These are phyloP conservation scores for Lochmaea crataegi DNA, from an alignment of 2,888 invertebrate species.

Conservation along the genomic window DNA sequence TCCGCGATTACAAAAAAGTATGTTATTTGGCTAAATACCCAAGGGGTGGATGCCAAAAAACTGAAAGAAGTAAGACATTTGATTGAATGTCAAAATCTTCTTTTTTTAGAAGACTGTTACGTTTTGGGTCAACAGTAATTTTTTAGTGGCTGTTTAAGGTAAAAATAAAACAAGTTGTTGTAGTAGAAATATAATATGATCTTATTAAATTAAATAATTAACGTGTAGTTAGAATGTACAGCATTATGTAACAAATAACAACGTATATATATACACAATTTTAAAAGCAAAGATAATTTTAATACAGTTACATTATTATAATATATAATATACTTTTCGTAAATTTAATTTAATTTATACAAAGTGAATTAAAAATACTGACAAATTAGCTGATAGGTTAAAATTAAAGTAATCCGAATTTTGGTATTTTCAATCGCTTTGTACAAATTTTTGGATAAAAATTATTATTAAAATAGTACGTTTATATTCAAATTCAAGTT, in stretches of 20 bases:
- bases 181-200: slow-evolving; percentile 36
- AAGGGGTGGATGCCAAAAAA: no score
- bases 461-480: slow-evolving; percentile 10
- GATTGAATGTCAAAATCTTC: neutral
- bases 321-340: neutral
- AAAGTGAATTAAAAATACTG: neutral
- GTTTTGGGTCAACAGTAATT: neutral
- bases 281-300: slow-evolving; percentile 26
- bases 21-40: no score
- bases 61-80: no score
- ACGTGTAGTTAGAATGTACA: slow-evolving; percentile 43
- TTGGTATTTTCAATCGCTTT: neutral
- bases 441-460: slow-evolving; percentile 1
- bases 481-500: slow-evolving; percentile 3
- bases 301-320: slow-evolving; percentile 16
- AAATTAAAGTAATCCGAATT: neutral
- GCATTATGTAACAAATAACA: slow-evolving; percentile 43
- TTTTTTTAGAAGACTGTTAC: neutral
- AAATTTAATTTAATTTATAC: neutral
- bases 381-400: no score
- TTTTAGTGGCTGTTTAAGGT: neutral
- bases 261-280: slow-evolving; percentile 29
- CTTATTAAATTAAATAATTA: slow-evolving; percentile 39
- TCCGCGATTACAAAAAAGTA: slow-evolving; percentile 62
- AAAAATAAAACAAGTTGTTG: slow-evolving; percentile 1